Evolutionary conservation across 1,140 invertebrate species (phyloP).

Genomic region (Chlorops oryzae): DNA sequence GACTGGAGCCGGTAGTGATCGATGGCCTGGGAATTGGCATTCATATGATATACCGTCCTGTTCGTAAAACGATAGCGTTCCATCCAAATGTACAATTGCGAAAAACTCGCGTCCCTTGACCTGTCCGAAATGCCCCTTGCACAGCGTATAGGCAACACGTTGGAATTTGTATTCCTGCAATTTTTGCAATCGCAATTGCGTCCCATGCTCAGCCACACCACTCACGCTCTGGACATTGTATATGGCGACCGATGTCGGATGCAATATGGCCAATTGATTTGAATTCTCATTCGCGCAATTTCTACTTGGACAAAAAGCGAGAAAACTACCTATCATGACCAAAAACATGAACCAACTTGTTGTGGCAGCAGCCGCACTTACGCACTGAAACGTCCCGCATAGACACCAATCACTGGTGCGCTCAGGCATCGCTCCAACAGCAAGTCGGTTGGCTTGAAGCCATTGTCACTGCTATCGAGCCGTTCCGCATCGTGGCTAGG

Average conservation of each 20-base stretch:
- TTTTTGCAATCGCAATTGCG: slow-evolving; percentile 45
- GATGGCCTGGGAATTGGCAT: slow-evolving; percentile 51
- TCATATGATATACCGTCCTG: slow-evolving; percentile 52
- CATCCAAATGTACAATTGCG: slow-evolving; percentile 72
- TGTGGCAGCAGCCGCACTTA: slow-evolving; percentile 31
- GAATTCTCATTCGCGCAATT: slow-evolving; percentile 35
- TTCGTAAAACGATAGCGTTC: slow-evolving; percentile 68
- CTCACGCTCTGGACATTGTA: slow-evolving; percentile 33
- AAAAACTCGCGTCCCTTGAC: slow-evolving; percentile 65
- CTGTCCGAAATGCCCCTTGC: slow-evolving; percentile 69
- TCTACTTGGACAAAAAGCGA: slow-evolving; percentile 11
- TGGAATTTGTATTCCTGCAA: slow-evolving; percentile 56
- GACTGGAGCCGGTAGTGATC: slow-evolving; percentile 64
- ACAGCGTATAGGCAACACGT: slow-evolving; percentile 56
- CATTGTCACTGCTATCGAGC: slow-evolving; percentile 33
- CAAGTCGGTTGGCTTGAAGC: slow-evolving; percentile 60
- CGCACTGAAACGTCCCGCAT: slow-evolving; percentile 66
- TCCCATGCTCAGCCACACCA: slow-evolving; percentile 39
- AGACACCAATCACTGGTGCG: slow-evolving; percentile 63
- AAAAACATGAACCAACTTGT: not conserved
- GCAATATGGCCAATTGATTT: slow-evolving; percentile 38
- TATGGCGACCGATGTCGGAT: slow-evolving; percentile 36
- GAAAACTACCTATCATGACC: too few relatives aligned
- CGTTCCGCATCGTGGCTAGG: slow-evolving; percentile 50
- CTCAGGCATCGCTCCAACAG: slow-evolving; percentile 63